A percentile compares a stretch with the other conserved stretches of the same genome.
phyloP scores from a whole-genome alignment of 1,140 invertebrate species.

The Drosophila mayri region DNA sequence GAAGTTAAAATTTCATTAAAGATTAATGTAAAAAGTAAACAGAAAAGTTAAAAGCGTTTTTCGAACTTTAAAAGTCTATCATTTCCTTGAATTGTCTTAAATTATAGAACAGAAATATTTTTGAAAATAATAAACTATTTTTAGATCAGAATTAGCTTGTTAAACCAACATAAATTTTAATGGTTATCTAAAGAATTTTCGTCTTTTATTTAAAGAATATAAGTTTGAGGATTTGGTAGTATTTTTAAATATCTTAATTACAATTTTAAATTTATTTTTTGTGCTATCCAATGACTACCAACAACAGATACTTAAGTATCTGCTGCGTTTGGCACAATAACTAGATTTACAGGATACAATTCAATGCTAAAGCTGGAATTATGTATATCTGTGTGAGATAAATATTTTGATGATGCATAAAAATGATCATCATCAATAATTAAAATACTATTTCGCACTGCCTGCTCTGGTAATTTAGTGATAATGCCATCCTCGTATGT shows the following conservation, averaged over 20 bases:
- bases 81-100: neutral
- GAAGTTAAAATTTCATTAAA: too few species aligned
- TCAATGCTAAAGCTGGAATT: neutral
- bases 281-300: neutral
- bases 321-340: neutral
- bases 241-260: neutral
- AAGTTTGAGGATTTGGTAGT: neutral
- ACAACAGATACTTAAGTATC: neutral
- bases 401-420: neutral
- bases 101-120: neutral
- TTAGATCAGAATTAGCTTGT: neutral
- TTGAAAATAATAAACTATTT: neutral
- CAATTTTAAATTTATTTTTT: neutral
- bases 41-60: neutral
- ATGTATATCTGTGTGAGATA: neutral
- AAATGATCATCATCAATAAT: neutral
- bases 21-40: neutral
- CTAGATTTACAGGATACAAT: neutral
- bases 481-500: conserved; percentile 23
- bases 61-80: neutral
- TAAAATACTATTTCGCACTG: conserved; percentile 35
- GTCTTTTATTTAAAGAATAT: too few species aligned
- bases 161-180: too few species aligned
- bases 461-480: conserved; percentile 24
- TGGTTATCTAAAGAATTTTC: too few species aligned